Evolutionary conservation across 1,140 invertebrate species (phyloP), one percentile per base, ranked within the genome.

Genomic region (Ceratina australensis): DNA sequence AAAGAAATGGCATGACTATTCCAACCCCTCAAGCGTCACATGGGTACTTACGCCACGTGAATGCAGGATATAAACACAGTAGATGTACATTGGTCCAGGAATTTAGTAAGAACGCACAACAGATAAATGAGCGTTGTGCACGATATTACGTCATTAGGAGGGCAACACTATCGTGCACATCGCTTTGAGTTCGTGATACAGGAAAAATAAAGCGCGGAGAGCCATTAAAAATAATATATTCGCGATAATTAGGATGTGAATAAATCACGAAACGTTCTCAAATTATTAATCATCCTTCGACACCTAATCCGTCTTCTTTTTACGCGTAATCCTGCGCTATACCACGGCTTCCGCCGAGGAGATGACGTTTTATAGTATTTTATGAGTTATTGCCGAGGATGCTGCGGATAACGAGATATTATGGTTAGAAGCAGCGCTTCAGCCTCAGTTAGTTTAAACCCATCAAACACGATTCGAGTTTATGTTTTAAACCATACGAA

Each of bases 71-170:
- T 28, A 28, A 26, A 28, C 26, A 28, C 33, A 8, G 33, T 28
- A 28, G 7, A 57, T 79, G 64, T 65, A 73, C 57, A 82, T 64
- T 59, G 72, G 76, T 60, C 79, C 81, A 78, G 69, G 67, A 7
- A 2, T 33, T 33, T 33, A 42, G 33, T 42, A 42, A 42, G 81
- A 78, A 85, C 77, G 78, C 80, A 65, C 89, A 86, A 87, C 86
- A 81, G 87, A 89, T 89, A 82, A 86, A 90, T 86, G 86, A 78
- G 69, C 79, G 52, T 79, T 80, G 78, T 76, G 66, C 69, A 59
- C 81, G 82, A 83, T 80, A 84, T 83, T 84, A 83, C 82, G 67
- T 83, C 77, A 83, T 83, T 83, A 83, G 77, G 59, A 57, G 68
- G 76, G 76, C 81, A 80, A 80, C 76, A 60, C 76, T 74, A 79